Evolutionary conservation across 1,140 invertebrate genomes (phyloP).

Genomic region (Aethina tumida): DNA sequence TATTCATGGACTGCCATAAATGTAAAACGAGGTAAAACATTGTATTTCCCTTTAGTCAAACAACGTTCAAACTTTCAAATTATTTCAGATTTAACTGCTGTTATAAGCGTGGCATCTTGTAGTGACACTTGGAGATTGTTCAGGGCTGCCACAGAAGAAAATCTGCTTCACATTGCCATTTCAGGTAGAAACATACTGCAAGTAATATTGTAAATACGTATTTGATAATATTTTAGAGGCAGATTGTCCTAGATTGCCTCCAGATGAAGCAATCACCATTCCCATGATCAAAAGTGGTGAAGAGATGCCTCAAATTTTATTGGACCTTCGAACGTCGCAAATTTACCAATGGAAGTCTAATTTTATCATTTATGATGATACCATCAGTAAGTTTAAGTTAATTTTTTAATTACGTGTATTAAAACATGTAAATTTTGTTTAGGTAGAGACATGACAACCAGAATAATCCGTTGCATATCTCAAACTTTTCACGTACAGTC

Average conservation of each 20-base stretch:
- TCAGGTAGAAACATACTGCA: slow-evolving; percentile 38
- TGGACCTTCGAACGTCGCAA: slow-evolving; percentile 54
- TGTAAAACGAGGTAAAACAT: slow-evolving; percentile 49
- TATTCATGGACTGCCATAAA: slow-evolving; percentile 53
- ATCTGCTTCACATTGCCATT: slow-evolving; percentile 55
- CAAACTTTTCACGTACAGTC: slow-evolving; percentile 37
- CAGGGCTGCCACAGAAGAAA: slow-evolving; percentile 44
- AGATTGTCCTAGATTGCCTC: slow-evolving; percentile 61
- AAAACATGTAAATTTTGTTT: no score
- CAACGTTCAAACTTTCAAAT: slow-evolving; percentile 1
- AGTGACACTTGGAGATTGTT: slow-evolving; percentile 57
- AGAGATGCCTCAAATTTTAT: slow-evolving; percentile 62
- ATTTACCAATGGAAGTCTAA: slow-evolving; percentile 58
- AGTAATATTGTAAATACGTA: slow-evolving; percentile 4
- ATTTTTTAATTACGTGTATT: slow-evolving; percentile 2
- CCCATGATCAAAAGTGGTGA: slow-evolving; percentile 51
- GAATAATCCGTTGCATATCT: slow-evolving; percentile 46
- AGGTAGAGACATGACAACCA: slow-evolving; percentile 51
- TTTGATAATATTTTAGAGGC: slow-evolving; percentile 29
- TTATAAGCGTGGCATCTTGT: slow-evolving; percentile 60
- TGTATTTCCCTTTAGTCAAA: background rate
- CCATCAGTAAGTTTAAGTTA: slow-evolving; percentile 47
- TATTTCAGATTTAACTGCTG: slow-evolving; percentile 52
- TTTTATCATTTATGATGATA: slow-evolving; percentile 58
- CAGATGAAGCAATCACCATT: slow-evolving; percentile 53